Conservation (phyloP, 2,113 vertebrate species). For the Pelvicachromis taeniatus region DNA sequence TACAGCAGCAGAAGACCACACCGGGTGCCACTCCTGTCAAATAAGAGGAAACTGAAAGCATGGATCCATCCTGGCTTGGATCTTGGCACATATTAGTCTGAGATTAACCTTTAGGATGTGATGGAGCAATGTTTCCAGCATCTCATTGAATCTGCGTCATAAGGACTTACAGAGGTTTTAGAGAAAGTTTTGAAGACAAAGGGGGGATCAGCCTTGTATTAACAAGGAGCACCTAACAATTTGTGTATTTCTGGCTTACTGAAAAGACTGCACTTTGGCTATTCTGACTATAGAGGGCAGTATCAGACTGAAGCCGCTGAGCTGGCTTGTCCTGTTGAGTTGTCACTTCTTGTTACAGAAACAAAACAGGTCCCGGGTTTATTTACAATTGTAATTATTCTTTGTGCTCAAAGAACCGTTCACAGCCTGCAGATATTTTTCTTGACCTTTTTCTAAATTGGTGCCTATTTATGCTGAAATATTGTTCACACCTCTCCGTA, state of each 20-base stretch:
- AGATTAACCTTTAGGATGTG: too few species aligned
- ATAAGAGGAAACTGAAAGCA: not conserved
- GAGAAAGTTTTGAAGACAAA: not conserved
- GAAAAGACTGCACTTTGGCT: not conserved
- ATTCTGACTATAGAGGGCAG: slow-evolving; percentile 62
- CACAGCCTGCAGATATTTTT: not conserved
- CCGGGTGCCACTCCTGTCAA: not conserved
- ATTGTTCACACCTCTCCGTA: not conserved
- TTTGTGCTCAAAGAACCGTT: not conserved
- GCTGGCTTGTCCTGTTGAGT: not conserved
- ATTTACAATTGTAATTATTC: not conserved
- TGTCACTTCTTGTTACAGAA: not conserved
- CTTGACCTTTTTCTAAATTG: not conserved
- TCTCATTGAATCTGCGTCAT: fast-evolving
- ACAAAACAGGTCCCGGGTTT: not conserved
- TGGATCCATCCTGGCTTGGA: not conserved
- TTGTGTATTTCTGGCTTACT: not conserved
- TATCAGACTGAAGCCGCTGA: not conserved
- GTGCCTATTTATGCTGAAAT: not conserved
- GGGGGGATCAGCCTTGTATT: not conserved
- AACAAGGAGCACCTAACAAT: not conserved
- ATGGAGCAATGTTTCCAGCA: not conserved
- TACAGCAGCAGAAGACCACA: not conserved
- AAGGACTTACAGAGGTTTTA: not conserved
- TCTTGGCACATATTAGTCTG: not conserved